These are phyloP conservation scores for Opisthograptis luteolata DNA, from an alignment of 2,888 invertebrate genomes.

Conservation along the genomic window DNA sequence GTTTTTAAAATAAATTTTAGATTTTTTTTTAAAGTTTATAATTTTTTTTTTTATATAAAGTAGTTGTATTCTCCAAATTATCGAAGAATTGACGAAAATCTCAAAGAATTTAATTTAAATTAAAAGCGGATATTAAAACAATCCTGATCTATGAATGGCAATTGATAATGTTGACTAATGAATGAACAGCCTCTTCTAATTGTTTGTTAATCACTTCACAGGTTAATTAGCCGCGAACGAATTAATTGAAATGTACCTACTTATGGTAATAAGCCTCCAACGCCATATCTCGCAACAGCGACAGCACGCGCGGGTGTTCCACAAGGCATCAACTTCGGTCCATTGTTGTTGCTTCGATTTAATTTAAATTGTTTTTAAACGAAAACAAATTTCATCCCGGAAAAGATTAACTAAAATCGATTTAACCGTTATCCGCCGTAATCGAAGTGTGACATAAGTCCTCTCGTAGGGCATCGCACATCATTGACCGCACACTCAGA, in stretches of 20 bases:
- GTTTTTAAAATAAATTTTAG: too few relatives aligned
- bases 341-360: slow-evolving; percentile 46
- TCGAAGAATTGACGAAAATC: too few relatives aligned
- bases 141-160: slow-evolving; percentile 15
- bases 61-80: too few relatives aligned
- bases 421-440: slow-evolving; percentile 33
- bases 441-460: slow-evolving; percentile 34
- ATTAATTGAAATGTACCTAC: slow-evolving; percentile 46
- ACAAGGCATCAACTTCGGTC: slow-evolving; percentile 63
- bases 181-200: slow-evolving; percentile 16
- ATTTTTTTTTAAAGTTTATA: too few relatives aligned
- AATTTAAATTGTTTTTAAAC: slow-evolving; percentile 6
- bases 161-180: slow-evolving; percentile 28
- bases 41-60: too few relatives aligned
- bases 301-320: slow-evolving; percentile 56
- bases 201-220: slow-evolving; percentile 32
- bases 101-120: background rate
- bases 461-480: slow-evolving; percentile 31
- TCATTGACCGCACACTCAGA: slow-evolving; percentile 61
- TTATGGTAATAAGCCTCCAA: slow-evolving; percentile 70
- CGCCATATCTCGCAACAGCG: slow-evolving; percentile 55
- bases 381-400: slow-evolving; percentile 7
- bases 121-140: slow-evolving; percentile 7
- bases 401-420: slow-evolving; percentile 22
- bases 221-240: slow-evolving; percentile 36